Conservation (phyloP, 2,797 vertebrate genomes). For the Malacoraja senta region DNA sequence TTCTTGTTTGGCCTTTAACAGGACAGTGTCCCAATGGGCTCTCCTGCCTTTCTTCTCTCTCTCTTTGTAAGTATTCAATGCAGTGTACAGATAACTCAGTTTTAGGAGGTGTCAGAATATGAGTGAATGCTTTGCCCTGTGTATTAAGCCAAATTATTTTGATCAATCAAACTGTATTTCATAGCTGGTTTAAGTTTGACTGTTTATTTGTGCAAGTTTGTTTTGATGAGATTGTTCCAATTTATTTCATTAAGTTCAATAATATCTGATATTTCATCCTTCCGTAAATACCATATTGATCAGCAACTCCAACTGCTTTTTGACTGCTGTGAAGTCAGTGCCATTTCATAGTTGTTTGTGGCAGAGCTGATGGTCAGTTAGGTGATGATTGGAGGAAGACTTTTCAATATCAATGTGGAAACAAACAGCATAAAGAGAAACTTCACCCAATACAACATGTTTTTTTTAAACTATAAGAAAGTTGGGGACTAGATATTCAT, state of each 20-base stretch:
- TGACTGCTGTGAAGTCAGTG: not conserved
- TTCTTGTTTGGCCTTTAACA: slow-evolving; percentile 76
- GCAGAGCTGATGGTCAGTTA: slow-evolving; percentile 17
- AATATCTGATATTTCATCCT: not conserved
- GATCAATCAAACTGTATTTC: not conserved
- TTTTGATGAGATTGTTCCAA: slow-evolving; percentile 24
- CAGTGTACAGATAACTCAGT: slow-evolving; percentile 37
- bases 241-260: slow-evolving; percentile 33
- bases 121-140: slow-evolving; percentile 12
- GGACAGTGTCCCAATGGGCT: slow-evolving; percentile 98
- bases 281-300: not conserved
- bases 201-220: not conserved
- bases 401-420: slow-evolving; percentile 14
- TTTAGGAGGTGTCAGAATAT: not conserved
- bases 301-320: not conserved
- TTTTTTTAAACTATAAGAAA: not conserved
- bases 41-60: slow-evolving; percentile 98
- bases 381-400: not conserved
- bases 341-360: not conserved
- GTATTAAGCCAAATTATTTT: not conserved
- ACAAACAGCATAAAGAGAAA: slow-evolving; percentile 1
- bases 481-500: not conserved
- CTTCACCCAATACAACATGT: slow-evolving; percentile 4
- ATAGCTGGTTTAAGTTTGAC: not conserved
- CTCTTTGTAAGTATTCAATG: slow-evolving; percentile 97